Base-by-base conservation (phyloP, 2,797 vertebrate genomes). In the Silurus lanzhouensis region DNA sequence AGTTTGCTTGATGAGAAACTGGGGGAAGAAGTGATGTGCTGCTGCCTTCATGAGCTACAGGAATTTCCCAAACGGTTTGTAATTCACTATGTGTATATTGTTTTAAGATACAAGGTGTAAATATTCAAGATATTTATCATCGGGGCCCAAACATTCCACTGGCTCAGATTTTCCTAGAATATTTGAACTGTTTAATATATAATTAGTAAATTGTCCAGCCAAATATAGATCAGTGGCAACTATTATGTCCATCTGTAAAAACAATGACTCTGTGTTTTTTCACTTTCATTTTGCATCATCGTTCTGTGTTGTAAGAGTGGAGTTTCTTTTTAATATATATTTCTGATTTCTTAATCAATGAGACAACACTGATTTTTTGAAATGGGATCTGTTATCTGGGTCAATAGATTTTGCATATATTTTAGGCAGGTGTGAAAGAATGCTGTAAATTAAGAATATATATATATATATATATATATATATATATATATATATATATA, bases 41-140 rank as follows among this genome's bases (percentile, higher is more conserved):
- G 92, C 84, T 97, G 95, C 66, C 83, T 97, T 0, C 76, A 91
- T 38, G 96, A 96, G 85, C 86, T 98, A 27, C 92, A 90, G 0
- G 82, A 90, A 22, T 98, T 98, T 83, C 91, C 97, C 46, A 91
- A 90, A 91, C 93, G 95, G 98, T 99, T 77, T 84, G 60, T 82
- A 25, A 60, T 75, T 14, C 48, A 46, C 7, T n/a, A 31, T 27
- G 15, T 48, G 14, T 38, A 64, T 60, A 67, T 22, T 55, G 2
- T 58, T 10, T 27, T 13, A 83, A 3, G 60, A 0, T 38, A 38
- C 38, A 38, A 38, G 38, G 38, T 38, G 0, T 25, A 67, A 81
- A 52, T 31, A 31, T 4, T 66, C n/a, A 31, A 22, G 22, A 6
- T 20, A 67, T 55, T 7, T 67, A 31, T 67, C 2, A 10, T 27